phyloP scores from a whole-genome alignment of 1,140 invertebrate genomes.

The Atta cephalotes region DNA sequence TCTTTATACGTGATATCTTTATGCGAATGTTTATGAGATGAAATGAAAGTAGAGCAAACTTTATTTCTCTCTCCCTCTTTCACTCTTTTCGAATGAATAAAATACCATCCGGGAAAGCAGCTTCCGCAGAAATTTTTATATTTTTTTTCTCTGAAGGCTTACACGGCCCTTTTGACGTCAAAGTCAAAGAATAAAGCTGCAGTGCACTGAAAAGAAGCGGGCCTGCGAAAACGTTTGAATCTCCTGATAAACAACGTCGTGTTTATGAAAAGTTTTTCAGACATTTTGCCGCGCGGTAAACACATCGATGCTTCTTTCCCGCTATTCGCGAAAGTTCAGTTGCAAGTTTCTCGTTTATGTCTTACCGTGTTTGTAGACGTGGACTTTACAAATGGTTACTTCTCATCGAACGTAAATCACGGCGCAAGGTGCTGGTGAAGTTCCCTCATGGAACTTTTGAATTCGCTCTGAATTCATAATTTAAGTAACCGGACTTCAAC shows the following conservation, averaged over 20 bases:
- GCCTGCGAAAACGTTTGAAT: slow-evolving; percentile 39
- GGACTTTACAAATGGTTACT: slow-evolving; percentile 53
- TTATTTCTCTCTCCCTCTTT: background rate
- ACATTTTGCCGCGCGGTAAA: slow-evolving; percentile 61
- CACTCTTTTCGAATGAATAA: slow-evolving; percentile 28
- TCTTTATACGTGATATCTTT: slow-evolving; percentile 5
- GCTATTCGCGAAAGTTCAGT: slow-evolving; percentile 44
- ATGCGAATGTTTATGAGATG: slow-evolving; percentile 19
- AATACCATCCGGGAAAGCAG: slow-evolving; percentile 32
- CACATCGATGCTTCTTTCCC: slow-evolving; percentile 67
- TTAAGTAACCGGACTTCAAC: slow-evolving; percentile 36
- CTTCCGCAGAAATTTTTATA: slow-evolving; percentile 5
- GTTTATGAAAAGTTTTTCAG: slow-evolving; percentile 66
- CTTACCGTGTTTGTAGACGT: slow-evolving; percentile 60
- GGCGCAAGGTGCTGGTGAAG: slow-evolving; percentile 38
- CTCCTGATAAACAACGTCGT: slow-evolving; percentile 63
- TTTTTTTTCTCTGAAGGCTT: background rate
- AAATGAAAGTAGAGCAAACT: slow-evolving; percentile 21
- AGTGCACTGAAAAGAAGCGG: background rate
- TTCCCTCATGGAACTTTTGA: slow-evolving; percentile 44
- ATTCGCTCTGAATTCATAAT: slow-evolving; percentile 51
- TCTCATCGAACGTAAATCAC: slow-evolving; percentile 58
- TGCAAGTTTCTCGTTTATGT: slow-evolving; percentile 66
- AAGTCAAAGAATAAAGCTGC: slow-evolving; percentile 53
- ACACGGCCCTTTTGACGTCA: slow-evolving; percentile 31